Conservation (phyloP, 2,113 vertebrate species). For the Stercorarius parasiticus region DNA sequence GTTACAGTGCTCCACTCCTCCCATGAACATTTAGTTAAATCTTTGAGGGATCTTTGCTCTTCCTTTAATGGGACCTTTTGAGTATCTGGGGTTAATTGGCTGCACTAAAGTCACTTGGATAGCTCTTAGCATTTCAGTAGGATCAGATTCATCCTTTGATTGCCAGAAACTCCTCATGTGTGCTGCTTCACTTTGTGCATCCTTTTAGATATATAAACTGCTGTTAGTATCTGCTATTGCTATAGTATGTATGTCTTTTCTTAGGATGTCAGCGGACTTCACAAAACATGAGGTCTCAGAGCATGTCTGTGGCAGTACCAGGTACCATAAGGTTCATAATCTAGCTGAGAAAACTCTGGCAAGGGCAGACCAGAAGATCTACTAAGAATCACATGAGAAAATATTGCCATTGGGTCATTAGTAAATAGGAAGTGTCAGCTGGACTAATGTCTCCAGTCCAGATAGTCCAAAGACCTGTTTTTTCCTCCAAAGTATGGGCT, state of each 20-base stretch:
- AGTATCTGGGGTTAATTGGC: not conserved
- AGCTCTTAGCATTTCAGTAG: not conserved
- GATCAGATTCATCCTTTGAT: not conserved
- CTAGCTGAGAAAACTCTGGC: not conserved
- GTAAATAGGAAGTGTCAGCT: not conserved
- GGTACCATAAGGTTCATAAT: not conserved
- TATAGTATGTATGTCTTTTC: not conserved
- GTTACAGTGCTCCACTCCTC: not conserved
- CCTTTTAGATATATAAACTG: not conserved
- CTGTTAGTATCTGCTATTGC: not conserved
- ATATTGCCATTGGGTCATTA: not conserved
- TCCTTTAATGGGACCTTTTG: not conserved
- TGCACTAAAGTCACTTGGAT: not conserved
- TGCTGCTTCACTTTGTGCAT: not conserved
- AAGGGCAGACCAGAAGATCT: not conserved
- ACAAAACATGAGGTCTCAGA: not conserved
- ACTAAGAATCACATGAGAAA: not conserved
- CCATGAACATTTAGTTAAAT: not conserved
- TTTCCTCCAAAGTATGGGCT: rapidly evolving
- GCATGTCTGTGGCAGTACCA: not conserved
- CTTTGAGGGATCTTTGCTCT: not conserved
- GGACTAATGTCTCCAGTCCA: not conserved
- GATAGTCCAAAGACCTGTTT: not conserved
- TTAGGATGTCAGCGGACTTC: not conserved
- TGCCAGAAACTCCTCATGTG: not conserved